Conservation (phyloP, 2,888 invertebrate genomes). For the Drosophila demipolita region DNA sequence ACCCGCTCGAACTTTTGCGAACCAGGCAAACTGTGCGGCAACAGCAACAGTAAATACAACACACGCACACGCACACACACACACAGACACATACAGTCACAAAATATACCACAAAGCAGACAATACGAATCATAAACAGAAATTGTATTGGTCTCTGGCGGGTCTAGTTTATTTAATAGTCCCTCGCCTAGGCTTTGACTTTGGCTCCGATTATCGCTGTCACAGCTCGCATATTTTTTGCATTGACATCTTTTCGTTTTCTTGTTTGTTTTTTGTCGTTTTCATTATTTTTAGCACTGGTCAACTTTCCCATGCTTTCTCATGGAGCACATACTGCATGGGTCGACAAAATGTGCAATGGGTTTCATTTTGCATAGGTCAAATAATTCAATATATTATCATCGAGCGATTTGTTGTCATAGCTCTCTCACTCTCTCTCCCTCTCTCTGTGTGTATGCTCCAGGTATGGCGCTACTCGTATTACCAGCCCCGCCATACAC, state of each 20-base stretch:
- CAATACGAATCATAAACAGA: conserved; percentile 4
- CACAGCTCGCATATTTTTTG: conserved; percentile 5
- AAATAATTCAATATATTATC: conserved; percentile 47
- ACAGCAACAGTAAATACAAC: conserved; percentile 1
- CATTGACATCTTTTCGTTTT: conserved; percentile 33
- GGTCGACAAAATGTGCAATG: conserved; percentile 46
- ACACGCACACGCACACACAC: not conserved
- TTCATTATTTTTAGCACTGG: conserved; percentile 1
- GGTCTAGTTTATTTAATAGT: conserved; percentile 19
- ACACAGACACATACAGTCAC: not conserved
- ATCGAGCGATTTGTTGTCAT: conserved; percentile 50
- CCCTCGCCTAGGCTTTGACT: conserved; percentile 23
- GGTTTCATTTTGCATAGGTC: conserved; percentile 68
- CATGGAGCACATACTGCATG: conserved; percentile 41
- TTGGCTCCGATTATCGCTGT: conserved; percentile 34
- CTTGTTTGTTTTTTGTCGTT: not conserved
- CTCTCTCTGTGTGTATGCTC: not conserved
- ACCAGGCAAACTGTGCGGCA: conserved; percentile 12
- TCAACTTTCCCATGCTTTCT: conserved; percentile 55
- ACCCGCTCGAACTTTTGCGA: conserved; percentile 24
- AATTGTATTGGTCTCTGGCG: conserved; percentile 11
- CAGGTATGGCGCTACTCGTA: conserved; percentile 47
- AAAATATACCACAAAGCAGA: not conserved
- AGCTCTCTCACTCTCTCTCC: conserved; percentile 28
- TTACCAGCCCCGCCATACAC: conserved; percentile 25